Evolutionary conservation across 2,888 invertebrate species (phyloP).

Genomic region (Neoaliturus tenellus): DNA sequence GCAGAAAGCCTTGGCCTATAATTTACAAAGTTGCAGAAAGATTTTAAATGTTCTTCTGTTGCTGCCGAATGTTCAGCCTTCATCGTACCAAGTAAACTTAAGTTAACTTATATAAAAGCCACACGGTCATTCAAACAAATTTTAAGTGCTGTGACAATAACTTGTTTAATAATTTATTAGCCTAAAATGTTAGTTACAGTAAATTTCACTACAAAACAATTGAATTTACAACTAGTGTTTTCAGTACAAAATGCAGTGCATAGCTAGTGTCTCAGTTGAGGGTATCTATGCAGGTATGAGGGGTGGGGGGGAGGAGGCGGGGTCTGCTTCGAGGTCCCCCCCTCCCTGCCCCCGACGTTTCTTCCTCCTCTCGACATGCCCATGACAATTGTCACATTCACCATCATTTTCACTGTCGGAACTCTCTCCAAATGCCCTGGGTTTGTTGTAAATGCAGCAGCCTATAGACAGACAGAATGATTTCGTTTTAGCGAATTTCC

Average conservation of each 20-base stretch:
- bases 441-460: slow-evolving; percentile 96
- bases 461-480: slow-evolving; percentile 77
- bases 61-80: too few species aligned
- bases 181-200: neutral
- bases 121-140: too few species aligned
- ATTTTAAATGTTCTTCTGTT: too few species aligned
- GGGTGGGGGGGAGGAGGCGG: neutral
- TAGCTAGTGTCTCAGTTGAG: neutral
- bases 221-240: neutral
- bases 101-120: too few species aligned
- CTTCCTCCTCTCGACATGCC: slow-evolving; percentile 83
- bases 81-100: too few species aligned
- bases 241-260: slow-evolving; percentile 3
- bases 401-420: slow-evolving; percentile 83
- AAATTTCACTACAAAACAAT: neutral
- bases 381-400: slow-evolving; percentile 92
- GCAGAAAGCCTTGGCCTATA: too few species aligned
- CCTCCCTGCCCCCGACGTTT: slow-evolving; percentile 61
- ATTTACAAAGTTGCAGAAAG: too few species aligned
- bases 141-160: too few species aligned
- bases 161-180: slow-evolving; percentile 1
- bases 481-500: too few species aligned
- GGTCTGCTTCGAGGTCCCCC: neutral
- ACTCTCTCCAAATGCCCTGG: slow-evolving; percentile 90
- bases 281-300: slow-evolving; percentile 40